Percentiles rank a stretch among this genome's conserved stretches.
Conservation (phyloP, 2,113 vertebrate genomes). For the Monopterus albus region DNA sequence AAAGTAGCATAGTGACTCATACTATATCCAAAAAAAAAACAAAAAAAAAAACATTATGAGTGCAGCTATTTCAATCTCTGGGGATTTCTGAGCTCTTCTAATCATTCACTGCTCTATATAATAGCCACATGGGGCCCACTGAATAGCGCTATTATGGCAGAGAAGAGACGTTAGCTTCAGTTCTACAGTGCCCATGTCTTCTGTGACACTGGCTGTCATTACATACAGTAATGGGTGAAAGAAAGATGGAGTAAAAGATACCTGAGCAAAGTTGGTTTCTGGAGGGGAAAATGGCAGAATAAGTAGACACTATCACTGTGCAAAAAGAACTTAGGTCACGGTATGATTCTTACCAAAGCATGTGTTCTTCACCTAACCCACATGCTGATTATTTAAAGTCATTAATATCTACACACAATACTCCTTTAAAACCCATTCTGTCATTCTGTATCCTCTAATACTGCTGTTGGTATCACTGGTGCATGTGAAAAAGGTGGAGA, state of each 20-base stretch:
- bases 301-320: neutral
- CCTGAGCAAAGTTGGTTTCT: conserved; percentile 15
- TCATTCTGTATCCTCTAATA: neutral
- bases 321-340: conserved; percentile 9
- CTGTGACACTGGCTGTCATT: conserved; percentile 22
- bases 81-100: conserved; percentile 33
- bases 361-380: too few relatives aligned
- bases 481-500: neutral
- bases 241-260: conserved; percentile 24
- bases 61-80: conserved; percentile 18
- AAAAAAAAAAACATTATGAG: conserved; percentile 24
- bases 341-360: too few relatives aligned
- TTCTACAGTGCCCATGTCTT: conserved; percentile 48
- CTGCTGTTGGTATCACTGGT: neutral
- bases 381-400: too few relatives aligned
- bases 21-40: too few relatives aligned
- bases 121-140: conserved; percentile 29
- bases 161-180: conserved; percentile 43
- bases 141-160: conserved; percentile 61
- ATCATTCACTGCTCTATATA: conserved; percentile 46
- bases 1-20: conserved; percentile 35
- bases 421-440: neutral
- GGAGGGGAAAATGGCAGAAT: neutral
- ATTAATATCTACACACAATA: too few relatives aligned
- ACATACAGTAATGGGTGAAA: conserved; percentile 43